These are phyloP conservation scores for Lasaia peninsularis DNA, from an alignment of 1,140 invertebrate species.

Conservation along the genomic window DNA sequence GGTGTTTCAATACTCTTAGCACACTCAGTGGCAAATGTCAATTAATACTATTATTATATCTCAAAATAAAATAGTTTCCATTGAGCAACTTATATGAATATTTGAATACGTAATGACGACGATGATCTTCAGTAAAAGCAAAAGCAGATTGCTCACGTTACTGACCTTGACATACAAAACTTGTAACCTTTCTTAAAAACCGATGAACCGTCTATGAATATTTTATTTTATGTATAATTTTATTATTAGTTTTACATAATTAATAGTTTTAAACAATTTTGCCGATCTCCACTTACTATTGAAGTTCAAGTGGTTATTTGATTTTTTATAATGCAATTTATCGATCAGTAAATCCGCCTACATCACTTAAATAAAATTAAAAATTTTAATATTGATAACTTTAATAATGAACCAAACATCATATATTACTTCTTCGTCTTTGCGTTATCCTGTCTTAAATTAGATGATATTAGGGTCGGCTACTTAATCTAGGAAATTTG, in stretches of 20 bases:
- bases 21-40: background rate
- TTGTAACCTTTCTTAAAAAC: conserved; percentile 25
- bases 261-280: too few species aligned
- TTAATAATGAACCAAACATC: too few species aligned
- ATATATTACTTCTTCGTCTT: too few species aligned
- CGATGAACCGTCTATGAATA: background rate
- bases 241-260: background rate
- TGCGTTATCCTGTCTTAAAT: too few species aligned
- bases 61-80: background rate
- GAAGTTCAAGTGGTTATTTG: too few species aligned
- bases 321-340: too few species aligned
- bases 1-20: conserved; percentile 10
- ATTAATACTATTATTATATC: background rate
- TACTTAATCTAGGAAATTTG: too few species aligned
- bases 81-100: background rate
- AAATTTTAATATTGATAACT: too few species aligned
- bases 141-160: conserved; percentile 3
- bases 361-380: too few species aligned
- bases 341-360: too few species aligned
- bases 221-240: background rate
- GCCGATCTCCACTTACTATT: too few species aligned
- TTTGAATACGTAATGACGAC: background rate
- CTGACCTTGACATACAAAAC: conserved; percentile 40
- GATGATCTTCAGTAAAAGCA: background rate
- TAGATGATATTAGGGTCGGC: too few species aligned